A percentile compares a stretch with the other conserved stretches of the same genome.
Evolutionary conservation across 1,140 invertebrate genomes (phyloP).

Genomic region (Neotoxoptera formosana): DNA sequence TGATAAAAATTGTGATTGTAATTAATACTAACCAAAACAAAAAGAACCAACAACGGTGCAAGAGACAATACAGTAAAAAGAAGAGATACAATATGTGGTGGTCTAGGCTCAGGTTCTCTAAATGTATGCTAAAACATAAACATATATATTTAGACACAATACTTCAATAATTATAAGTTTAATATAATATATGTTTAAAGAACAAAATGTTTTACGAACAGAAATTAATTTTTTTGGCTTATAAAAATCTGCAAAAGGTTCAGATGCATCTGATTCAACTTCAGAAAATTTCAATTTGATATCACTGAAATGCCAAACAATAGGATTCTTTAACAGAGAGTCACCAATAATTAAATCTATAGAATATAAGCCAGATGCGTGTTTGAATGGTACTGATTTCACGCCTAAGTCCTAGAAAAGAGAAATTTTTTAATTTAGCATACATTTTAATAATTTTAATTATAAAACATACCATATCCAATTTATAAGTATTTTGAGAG

Average conservation of each 20-base stretch:
- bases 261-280: conserved; percentile 61
- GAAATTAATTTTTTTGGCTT: conserved; percentile 84
- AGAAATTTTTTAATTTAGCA: neutral
- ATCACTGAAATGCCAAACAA: conserved; percentile 84
- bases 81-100: conserved; percentile 85
- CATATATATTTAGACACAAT: conserved; percentile 24
- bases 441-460: neutral
- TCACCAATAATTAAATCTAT: conserved; percentile 91
- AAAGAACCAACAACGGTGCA: conserved; percentile 82
- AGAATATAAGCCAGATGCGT: conserved; percentile 80
- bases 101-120: conserved; percentile 89
- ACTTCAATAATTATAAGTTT: conserved; percentile 53
- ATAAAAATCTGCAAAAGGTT: conserved; percentile 63
- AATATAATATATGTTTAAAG: conserved; percentile 62
- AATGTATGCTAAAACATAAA: conserved; percentile 78
- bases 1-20: neutral
- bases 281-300: conserved; percentile 77
- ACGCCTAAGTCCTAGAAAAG: conserved; percentile 77
- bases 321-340: conserved; percentile 86
- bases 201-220: conserved; percentile 64
- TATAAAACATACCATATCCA: conserved; percentile 78
- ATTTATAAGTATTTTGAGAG: conserved; percentile 80
- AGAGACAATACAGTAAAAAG: conserved; percentile 87
- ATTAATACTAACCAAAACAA: conserved; percentile 72
- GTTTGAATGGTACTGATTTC: conserved; percentile 81